Base-by-base conservation (phyloP, 2,113 vertebrate species). In the Galbula dea region DNA sequence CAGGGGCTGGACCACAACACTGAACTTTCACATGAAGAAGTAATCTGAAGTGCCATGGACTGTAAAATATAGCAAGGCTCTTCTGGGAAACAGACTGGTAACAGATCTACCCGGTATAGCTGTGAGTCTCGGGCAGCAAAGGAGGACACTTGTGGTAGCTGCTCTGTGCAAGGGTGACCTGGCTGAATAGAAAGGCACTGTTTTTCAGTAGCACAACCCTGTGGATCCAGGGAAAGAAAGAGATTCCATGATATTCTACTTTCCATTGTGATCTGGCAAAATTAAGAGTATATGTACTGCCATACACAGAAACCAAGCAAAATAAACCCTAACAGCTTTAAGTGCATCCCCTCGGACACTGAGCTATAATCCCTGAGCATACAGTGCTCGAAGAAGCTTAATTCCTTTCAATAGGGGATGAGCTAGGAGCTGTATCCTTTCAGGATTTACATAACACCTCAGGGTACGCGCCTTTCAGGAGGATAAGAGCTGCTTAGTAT, bases 381-480 rank as follows among this genome's bases (percentile, higher is more conserved):
- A 63, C 69, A 66, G 43, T 1, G 3, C 86, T 93, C 7, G 0
- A 13, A 51, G 81, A 59, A 68, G 18, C 75, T 94, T 96, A 96
- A 95, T 97, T 88, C 49, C 46, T 94, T 96, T 86, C 88, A 95
- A 95, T 90, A 95, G 92, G 63, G 80, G 84, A 96, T 96, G 80
- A 96, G 88, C 89, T 86, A 86, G 65, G 89, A 88, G 76, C 68
- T 77, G 52, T 89, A 69, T 78, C 85, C 85, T 91, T 86, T 84
- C 86, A 79, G 80, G 91, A 92, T 92, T 95, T 96, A 74, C 30
- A n/a, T 63, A 86, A 92, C 59, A 72, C 49, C 41, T 77, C 80
- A 76, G 83, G 3, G 8, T 74, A 67, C 43, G 17, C 74, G 73
- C 57, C 86, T 94, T 94, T 78, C 65, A 79, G 74, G 61, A 90